These are phyloP conservation scores for Crocallis elinguaria DNA, from an alignment of 2,888 invertebrate genomes.

Conservation along the genomic window DNA sequence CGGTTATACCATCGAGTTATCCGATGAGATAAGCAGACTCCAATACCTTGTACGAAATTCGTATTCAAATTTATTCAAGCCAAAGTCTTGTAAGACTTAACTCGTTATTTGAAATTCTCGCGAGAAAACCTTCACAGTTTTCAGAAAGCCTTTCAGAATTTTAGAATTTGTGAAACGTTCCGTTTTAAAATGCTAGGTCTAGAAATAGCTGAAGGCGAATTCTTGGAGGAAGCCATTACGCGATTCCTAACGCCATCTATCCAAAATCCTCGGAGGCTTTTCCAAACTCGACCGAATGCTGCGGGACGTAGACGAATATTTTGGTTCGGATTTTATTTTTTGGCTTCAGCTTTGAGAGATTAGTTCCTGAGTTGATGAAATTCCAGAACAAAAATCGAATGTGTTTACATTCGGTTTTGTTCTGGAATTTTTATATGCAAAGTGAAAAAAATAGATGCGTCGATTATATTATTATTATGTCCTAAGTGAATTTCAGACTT, in stretches of 20 bases:
- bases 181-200: constrained; percentile 45
- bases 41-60: constrained; percentile 44
- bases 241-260: constrained; percentile 81
- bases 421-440: too few species aligned
- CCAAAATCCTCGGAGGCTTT: constrained; percentile 81
- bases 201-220: constrained; percentile 44
- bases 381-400: too few species aligned
- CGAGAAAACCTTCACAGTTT: constrained; percentile 12
- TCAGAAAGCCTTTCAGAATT: constrained; percentile 17
- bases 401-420: too few species aligned
- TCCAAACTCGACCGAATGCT: constrained; percentile 73
- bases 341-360: not conserved
- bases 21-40: constrained; percentile 45
- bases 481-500: too few species aligned
- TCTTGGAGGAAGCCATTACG: constrained; percentile 66
- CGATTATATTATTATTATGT: too few species aligned
- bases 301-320: constrained; percentile 64
- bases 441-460: too few species aligned
- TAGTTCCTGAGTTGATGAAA: not conserved
- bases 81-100: constrained; percentile 47
- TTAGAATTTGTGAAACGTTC: constrained; percentile 35
- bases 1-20: constrained; percentile 42
- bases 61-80: constrained; percentile 59
- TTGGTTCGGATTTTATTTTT: constrained; percentile 17
- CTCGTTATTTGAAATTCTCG: constrained; percentile 31